Base-by-base conservation (phyloP, 2,113 vertebrate genomes). In the Scartelaos histophorus region DNA sequence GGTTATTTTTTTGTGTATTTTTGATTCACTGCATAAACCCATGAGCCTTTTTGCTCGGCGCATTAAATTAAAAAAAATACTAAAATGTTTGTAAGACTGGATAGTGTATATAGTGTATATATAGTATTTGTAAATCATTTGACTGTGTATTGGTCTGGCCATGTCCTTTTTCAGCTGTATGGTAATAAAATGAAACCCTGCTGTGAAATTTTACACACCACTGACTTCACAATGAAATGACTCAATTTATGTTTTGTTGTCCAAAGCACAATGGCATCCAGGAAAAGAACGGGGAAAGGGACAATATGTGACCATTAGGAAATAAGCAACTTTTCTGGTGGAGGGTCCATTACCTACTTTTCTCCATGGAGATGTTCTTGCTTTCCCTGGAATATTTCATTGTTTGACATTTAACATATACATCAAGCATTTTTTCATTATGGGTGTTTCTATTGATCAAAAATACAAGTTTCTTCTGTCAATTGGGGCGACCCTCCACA, bases 181-280 rank as follows among this genome's bases (percentile, higher is more conserved):
- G 21, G 38, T 46, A 66, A 66, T 66, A 66, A 66, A 66, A 66
- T 15, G 34, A 34, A 66, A 38, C 38, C 29, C 62, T 66, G 38
- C 34, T 66, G 60, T 62, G 29, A 66, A 45, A 38, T 43, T 65
- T 35, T 43, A 35, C 62, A 45, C 35, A 66, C 38, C 35, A 66
- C 17, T 46, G 62, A 43, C 11, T 45, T 21, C 62, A 45, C 62
- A 43, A 10, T 43, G 38, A 66, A 66, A 66, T 62, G 64, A 45
- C 19, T 46, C 10, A 45, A 66, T 66, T 43, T 45, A n/a, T n/a
- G 45, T 66, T 66, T 21, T 34, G 62, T 45, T 45, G n/a, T 19
- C 25, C 16, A 65, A 21, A 65, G 13, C 17, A 0, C 29, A 38
- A 13, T 9, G 13, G 19, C 62, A 45, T 64, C 3, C 5, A 19